Evolutionary conservation across 1,140 invertebrate genomes (phyloP).

Genomic region (Heterodera schachtii): DNA sequence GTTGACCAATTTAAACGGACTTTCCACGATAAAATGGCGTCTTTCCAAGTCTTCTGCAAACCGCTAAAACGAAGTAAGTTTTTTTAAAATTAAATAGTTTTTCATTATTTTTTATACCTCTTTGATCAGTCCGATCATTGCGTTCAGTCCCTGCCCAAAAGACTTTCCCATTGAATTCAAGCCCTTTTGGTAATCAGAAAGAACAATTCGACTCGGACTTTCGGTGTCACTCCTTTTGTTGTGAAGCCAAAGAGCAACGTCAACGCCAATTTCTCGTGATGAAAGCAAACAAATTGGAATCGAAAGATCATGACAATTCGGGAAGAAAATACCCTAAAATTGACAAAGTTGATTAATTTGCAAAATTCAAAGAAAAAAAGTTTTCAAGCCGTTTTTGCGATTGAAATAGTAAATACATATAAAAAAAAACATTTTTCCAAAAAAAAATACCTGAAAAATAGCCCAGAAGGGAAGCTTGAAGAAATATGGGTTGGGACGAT

Average conservation of each 20-base stretch:
- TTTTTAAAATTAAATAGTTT: background rate
- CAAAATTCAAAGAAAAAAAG: too few relatives aligned
- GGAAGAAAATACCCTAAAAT: background rate
- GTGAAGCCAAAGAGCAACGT: background rate
- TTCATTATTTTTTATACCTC: background rate
- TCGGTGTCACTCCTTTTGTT: background rate
- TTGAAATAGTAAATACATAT: too few relatives aligned
- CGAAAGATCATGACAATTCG: background rate
- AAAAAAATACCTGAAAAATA: constrained; percentile 7
- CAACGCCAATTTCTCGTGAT: background rate
- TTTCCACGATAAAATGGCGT: background rate
- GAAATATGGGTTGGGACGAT: background rate
- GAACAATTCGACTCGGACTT: background rate
- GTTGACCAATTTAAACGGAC: background rate
- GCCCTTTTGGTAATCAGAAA: background rate
- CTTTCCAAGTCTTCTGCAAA: background rate
- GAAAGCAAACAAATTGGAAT: background rate
- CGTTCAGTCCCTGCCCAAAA: background rate
- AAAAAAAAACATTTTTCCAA: background rate
- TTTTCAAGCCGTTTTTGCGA: background rate
- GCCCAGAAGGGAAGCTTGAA: constrained; percentile 15
- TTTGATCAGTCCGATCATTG: background rate
- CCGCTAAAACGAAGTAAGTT: background rate
- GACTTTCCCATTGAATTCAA: background rate
- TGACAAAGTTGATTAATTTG: too few relatives aligned